Base-by-base conservation (phyloP, 1,140 invertebrate genomes). In the Branchinecta lynchi region DNA sequence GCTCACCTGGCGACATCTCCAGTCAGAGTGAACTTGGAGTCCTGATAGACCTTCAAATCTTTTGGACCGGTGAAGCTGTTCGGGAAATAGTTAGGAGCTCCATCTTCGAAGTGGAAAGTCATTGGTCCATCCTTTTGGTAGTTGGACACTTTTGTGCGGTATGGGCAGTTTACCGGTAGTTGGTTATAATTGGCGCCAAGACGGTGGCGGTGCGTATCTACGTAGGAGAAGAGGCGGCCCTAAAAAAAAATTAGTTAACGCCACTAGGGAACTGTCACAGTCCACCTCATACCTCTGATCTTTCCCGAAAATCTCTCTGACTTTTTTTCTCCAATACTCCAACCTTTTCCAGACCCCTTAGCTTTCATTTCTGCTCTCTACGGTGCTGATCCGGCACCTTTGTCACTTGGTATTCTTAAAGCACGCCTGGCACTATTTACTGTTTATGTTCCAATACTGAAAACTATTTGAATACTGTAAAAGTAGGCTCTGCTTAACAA, bases 101-200 rank as follows among this genome's bases (percentile, higher is more conserved):
- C 80, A 72, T 71, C 81, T 68, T 74, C 68, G 43, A 69, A 69
- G 46, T 72, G 70, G 20, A 69, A 67, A 44, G 73, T 75, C 76
- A 78, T 80, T 15, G 80, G 78, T 0, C 86, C 86, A 77, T 86
- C 86, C 65, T 85, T 75, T 74, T 86, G 82, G 73, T 84, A 85
- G 73, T 85, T 85, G 21, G 74, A 67, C 7, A 66, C 44, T 43
- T 70, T 73, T 45, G 75, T 77, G 32, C 78, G 75, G 72, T 79
- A 83, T 7, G 86, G 86, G 73, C 84, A 85, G 74, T 87, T 87
- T 43, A 87, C 84, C 44, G 86, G 86, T 66, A 87, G 77, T 75
- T 86, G 84, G 8, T 80, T 75, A 75, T 82, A 86, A 76, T 87
- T 87, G 17, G 82, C 76, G 45, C 86, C 86, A 45, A 87, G 78